A percentile compares a stretch with the other conserved stretches of the same genome.
Evolutionary conservation across 2,797 vertebrate species (phyloP).

Genomic region (Hoplostethus atlanticus): DNA sequence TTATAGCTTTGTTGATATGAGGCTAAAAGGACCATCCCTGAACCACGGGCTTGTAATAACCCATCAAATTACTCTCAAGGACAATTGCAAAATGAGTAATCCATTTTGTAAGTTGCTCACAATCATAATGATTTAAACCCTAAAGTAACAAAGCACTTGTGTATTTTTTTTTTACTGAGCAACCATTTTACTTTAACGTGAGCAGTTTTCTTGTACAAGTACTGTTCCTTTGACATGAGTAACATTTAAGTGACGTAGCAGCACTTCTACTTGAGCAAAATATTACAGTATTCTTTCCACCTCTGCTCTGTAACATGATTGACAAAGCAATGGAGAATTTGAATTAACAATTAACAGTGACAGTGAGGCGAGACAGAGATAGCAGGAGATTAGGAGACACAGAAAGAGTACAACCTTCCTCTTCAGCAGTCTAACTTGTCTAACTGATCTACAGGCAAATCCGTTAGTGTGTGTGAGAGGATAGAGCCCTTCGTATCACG

Average conservation of each 20-base stretch:
- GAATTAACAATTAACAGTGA: conserved; percentile 5
- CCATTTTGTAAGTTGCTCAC: no score
- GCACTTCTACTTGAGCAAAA: not conserved
- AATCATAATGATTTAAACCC: not conserved
- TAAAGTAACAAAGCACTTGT: not conserved
- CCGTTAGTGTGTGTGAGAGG: not conserved
- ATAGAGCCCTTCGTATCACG: conserved; percentile 13
- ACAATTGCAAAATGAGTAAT: not conserved
- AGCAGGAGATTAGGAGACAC: not conserved
- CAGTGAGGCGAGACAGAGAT: conserved; percentile 15
- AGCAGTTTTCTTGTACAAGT: no score
- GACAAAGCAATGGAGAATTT: conserved; percentile 12
- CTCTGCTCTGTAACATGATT: conserved; percentile 23
- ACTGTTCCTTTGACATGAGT: no score
- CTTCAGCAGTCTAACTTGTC: not conserved
- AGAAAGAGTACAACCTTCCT: not conserved
- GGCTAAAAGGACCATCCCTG: no score
- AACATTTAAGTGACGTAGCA: not conserved
- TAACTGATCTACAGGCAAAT: not conserved
- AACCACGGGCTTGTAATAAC: no score
- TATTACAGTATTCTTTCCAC: not conserved
- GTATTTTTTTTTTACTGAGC: not conserved
- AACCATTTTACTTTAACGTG: not conserved
- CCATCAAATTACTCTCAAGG: not conserved
- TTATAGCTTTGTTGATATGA: no score